Percentiles rank a stretch among this genome's conserved stretches.
Conservation (phyloP, 37 sponge, comb jelly and placozoan genomes). For the Bolinopsis microptera region DNA sequence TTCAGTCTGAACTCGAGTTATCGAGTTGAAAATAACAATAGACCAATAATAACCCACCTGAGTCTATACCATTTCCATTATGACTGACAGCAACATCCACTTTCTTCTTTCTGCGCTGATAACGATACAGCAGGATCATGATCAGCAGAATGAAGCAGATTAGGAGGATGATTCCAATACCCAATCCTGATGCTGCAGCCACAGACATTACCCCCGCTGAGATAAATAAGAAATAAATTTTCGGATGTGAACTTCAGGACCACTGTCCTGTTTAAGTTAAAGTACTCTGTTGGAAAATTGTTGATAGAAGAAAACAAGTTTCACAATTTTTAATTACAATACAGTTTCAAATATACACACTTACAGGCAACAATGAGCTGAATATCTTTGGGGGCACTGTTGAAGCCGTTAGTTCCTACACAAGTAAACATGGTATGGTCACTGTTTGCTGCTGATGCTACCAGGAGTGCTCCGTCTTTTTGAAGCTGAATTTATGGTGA, state of each 20-base stretch:
- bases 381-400: neutral
- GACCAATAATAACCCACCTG: neutral
- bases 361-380: conserved; percentile 1
- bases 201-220: neutral
- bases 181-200: neutral
- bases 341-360: neutral
- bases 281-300: too few species aligned
- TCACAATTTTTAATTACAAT: neutral
- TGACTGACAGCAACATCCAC: neutral
- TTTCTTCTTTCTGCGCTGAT: neutral
- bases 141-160: neutral
- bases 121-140: conserved; percentile 1
- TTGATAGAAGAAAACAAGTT: neutral
- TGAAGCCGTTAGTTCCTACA: conserved; percentile 36
- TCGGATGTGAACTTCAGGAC: too few species aligned
- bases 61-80: neutral
- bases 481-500: neutral
- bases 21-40: too few species aligned
- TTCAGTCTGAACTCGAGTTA: too few species aligned
- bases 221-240: too few species aligned
- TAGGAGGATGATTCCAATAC: neutral
- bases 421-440: conserved; percentile 42
- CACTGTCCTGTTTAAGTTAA: too few species aligned
- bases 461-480: neutral
- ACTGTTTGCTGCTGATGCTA: neutral